A percentile compares a stretch with the other conserved stretches of the same genome.
Conservation (phyloP, 2,888 invertebrate genomes). For the Troides aeacus region DNA sequence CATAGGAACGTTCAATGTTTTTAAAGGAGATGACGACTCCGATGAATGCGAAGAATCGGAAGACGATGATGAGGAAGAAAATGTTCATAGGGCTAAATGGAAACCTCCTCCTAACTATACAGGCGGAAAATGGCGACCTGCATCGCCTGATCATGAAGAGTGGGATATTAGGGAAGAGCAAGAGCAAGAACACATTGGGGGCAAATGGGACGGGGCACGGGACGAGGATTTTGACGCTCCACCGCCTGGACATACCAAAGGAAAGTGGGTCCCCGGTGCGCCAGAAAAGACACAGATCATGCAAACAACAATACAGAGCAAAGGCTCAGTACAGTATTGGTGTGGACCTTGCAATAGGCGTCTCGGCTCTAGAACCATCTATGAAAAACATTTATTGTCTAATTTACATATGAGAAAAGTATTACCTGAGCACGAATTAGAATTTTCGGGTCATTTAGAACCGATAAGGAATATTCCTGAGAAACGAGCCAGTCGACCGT, state of each 20-base stretch:
- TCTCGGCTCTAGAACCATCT: slow-evolving; percentile 86
- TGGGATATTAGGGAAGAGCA: slow-evolving; percentile 78
- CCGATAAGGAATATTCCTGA: slow-evolving; percentile 49
- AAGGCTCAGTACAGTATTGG: slow-evolving; percentile 84
- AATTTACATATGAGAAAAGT: slow-evolving; percentile 85
- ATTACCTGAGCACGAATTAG: slow-evolving; percentile 84
- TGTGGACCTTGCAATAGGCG: slow-evolving; percentile 89
- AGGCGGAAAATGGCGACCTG: slow-evolving; percentile 73
- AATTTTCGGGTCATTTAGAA: slow-evolving; percentile 76
- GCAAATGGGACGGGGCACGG: slow-evolving; percentile 84
- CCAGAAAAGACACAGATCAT: slow-evolving; percentile 76
- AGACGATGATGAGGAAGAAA: slow-evolving; percentile 79
- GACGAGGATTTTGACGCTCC: slow-evolving; percentile 80
- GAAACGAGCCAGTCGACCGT: slow-evolving; percentile 61
- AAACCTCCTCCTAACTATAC: slow-evolving; percentile 81
- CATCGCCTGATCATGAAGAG: slow-evolving; percentile 73
- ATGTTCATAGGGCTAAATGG: slow-evolving; percentile 85
- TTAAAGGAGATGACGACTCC: slow-evolving; percentile 69
- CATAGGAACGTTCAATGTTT: slow-evolving; percentile 64
- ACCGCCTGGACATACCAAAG: slow-evolving; percentile 85
- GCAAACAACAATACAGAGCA: slow-evolving; percentile 74
- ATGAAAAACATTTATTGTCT: slow-evolving; percentile 88
- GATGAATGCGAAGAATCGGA: slow-evolving; percentile 81
- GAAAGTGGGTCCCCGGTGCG: slow-evolving; percentile 90
- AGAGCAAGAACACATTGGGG: slow-evolving; percentile 79